Evolutionary conservation across 2,888 invertebrate species (phyloP), one percentile per base, ranked within the genome.

Genomic region (Caenorhabditis macrosperma): DNA sequence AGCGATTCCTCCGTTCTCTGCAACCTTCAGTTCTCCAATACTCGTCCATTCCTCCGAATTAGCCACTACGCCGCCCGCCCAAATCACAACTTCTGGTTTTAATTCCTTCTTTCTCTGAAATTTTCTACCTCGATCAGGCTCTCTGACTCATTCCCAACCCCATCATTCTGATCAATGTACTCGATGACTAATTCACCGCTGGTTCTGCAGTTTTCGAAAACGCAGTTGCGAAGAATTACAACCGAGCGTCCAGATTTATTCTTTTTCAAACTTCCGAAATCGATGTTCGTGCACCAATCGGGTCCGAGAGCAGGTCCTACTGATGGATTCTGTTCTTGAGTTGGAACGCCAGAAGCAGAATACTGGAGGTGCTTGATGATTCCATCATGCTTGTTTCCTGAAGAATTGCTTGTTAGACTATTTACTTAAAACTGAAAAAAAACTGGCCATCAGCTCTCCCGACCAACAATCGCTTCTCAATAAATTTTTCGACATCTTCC

Each of bases 281-380:
- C 90, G 9, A 84, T 54, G 7, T n/a, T 24, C 0, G 75, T 67
- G 20, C 75, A 84, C 99, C 99, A 99, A 92, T 99, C 97, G 9
- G 98, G 98, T 0, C 99, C 99, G 67, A 99, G 92, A 3, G 99
- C 97, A 81, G 96, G 95, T 12, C 97, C 97, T 7, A 82, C n/a
- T 15, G 35, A 9, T 52, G 20, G n/a, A 15, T 63, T 46, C 3
- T 46, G 17, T 26, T n/a, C 10, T 5, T 15, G 0, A 5, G 6
- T 6, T 33, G 4, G 10, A 17, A 15, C 12, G n/a, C 20, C 10
- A 9, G 55, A 54, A 9, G 63, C 57, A 4, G 88, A 86, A 74
- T 91, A 91, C 72, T 91, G 91, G 12, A 83, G 84, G 52, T 91
- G 78, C 82, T 91, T 91, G 4, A 87, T 61, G 0, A 88, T 85